Base-by-base conservation (phyloP, 1,140 invertebrate species). In the Aphaenogaster rudis region DNA sequence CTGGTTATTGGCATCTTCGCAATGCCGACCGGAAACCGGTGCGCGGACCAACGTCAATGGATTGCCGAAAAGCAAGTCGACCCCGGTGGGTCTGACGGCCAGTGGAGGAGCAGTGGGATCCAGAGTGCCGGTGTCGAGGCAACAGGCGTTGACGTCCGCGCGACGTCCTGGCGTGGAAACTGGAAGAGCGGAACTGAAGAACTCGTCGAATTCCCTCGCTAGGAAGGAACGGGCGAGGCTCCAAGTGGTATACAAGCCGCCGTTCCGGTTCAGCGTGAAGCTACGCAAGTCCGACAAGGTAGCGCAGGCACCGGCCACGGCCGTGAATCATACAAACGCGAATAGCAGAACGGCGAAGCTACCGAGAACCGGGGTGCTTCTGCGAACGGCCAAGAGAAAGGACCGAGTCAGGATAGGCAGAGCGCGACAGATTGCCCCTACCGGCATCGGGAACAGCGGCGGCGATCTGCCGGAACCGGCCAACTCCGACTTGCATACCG, bases 221-320 rank as follows among this genome's bases (percentile, higher is more conserved):
- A 90, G 95, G 21, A 96, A 96, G 72, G 96, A 97, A 90, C 97
- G 97, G 80, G 96, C 97, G 0, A 96, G 97, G 71, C 94, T 98
- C 11, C 98, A 98, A 93, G 97, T 98, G 2, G 97, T 98, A 6
- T 98, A 98, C 93, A 98, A 98, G 91, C 97, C 98, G 45, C 98
- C 98, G 1, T 98, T 98, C 93, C 97, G 97, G 89, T 98, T 98
- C 93, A 98, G 97, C 93, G 96, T 98, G 33, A 97, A 97, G 92
- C 96, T 98, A 64, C 97, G 97, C 52, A 97, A 97, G 92, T 95
- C 96, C 7, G 96, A 97, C 9, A 97, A 97, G 45, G 92, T 94
- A 4, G 92, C 92, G 0, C 95, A 94, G 61, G 80, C 91, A 33
- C 80, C 93, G 11, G 80, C 79, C 0, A 39, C 86, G 11, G 66